Conservation (phyloP, 2,797 vertebrate genomes). For the Hippopotamyrus pictus region DNA sequence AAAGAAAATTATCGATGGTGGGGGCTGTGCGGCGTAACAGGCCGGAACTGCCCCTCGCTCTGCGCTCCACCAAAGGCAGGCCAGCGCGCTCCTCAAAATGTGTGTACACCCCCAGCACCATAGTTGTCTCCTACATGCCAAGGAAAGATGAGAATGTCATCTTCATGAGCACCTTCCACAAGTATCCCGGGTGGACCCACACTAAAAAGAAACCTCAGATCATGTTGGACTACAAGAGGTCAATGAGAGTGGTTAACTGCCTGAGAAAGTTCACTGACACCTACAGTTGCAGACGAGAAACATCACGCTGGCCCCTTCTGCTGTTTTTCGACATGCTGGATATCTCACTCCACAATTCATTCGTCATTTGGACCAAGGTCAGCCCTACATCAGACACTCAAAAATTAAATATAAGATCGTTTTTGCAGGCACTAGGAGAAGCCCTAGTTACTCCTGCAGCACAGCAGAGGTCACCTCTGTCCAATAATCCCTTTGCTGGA, state of each 20-base stretch:
- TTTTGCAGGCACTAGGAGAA: neutral
- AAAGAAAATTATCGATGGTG: neutral
- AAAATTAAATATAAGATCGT: neutral
- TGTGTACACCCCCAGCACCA: neutral
- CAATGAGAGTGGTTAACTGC: neutral
- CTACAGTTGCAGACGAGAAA: neutral
- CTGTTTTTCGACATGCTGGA: neutral
- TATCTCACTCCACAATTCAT: neutral
- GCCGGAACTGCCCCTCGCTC: neutral
- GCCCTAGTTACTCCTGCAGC: neutral
- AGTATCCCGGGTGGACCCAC: rapidly evolving
- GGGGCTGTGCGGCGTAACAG: neutral
- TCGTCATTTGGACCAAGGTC: neutral
- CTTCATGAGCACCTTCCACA: neutral
- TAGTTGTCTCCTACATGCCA: neutral
- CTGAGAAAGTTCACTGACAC: neutral
- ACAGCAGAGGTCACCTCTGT: neutral
- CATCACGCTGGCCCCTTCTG: neutral
- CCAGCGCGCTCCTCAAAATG: neutral
- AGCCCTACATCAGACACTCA: neutral
- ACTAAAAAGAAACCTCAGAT: neutral
- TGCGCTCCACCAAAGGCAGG: neutral
- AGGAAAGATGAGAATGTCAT: neutral
- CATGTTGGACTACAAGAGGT: neutral
- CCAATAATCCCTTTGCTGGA: neutral